These are phyloP conservation scores for Sinosuthora webbiana DNA, from an alignment of 2,113 vertebrate genomes.

Conservation along the genomic window DNA sequence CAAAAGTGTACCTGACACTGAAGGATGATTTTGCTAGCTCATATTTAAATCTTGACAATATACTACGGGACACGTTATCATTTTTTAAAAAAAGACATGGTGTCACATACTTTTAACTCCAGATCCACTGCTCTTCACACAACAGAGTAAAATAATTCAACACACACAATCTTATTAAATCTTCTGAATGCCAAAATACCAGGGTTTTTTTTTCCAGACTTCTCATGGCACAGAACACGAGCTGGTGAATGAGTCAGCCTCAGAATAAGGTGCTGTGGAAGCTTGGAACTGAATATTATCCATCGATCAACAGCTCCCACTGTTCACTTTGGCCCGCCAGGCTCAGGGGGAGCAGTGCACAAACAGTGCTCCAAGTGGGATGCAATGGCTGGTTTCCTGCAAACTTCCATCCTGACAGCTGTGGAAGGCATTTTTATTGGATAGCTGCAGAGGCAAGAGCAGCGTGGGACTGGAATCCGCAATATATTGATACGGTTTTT, in stretches of 20 bases:
- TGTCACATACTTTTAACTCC: background rate
- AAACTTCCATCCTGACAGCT: background rate
- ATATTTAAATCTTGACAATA: background rate
- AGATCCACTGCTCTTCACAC: fast-evolving
- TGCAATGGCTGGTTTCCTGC: background rate
- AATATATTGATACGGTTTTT: background rate
- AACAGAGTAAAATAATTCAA: background rate
- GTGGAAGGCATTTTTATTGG: background rate
- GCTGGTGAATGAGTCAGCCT: background rate
- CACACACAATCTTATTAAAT: background rate
- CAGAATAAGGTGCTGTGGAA: background rate
- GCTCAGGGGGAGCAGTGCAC: background rate
- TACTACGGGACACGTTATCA: background rate
- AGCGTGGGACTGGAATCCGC: background rate
- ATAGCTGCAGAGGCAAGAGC: background rate
- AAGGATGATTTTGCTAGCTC: background rate
- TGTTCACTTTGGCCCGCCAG: background rate
- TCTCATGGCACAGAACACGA: background rate
- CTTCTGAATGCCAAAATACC: background rate
- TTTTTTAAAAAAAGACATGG: background rate
- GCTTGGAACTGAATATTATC: background rate
- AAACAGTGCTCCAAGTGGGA: background rate
- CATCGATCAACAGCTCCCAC: background rate
- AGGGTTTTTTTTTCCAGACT: background rate
- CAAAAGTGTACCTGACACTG: background rate